phyloP scores from a whole-genome alignment of 2,797 vertebrate genomes.

The Gorsachius magnificus region DNA sequence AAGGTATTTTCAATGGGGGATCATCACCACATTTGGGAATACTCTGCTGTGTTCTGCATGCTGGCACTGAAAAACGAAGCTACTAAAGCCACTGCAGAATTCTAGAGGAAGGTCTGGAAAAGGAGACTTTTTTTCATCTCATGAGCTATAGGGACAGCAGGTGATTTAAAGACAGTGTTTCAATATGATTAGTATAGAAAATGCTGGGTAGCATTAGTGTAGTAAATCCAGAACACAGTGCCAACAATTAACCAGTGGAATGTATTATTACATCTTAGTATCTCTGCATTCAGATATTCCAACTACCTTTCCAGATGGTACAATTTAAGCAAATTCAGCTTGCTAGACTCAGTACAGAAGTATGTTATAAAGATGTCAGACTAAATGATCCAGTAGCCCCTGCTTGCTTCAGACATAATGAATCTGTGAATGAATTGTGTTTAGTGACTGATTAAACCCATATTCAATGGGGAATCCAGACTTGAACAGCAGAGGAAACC shows the following conservation, averaged over 20 bases:
- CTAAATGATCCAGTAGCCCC: not conserved
- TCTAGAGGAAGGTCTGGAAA: not conserved
- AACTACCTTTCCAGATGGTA: not conserved
- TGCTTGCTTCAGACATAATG: not conserved
- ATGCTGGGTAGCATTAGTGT: fast-evolving
- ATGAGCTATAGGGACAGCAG: not conserved
- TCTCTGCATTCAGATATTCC: not conserved
- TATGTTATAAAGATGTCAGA: not conserved
- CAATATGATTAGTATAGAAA: not conserved
- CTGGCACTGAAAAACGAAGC: not conserved
- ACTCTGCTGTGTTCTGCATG: not conserved
- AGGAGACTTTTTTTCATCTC: not conserved
- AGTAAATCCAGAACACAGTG: not conserved
- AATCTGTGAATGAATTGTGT: not conserved
- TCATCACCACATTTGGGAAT: not conserved
- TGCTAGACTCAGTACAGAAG: not conserved
- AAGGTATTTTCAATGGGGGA: not conserved
- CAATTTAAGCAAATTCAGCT: not conserved
- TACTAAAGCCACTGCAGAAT: not conserved
- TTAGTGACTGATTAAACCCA: not conserved
- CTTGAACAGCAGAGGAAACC: not conserved
- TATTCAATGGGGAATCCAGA: not conserved
- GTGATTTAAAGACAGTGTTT: not conserved
- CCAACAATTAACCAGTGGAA: not conserved
- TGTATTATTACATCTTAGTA: not conserved